Evolutionary conservation across 2,113 vertebrate species (phyloP), one percentile per base, ranked within the genome.

Genomic region (Mugil cephalus): DNA sequence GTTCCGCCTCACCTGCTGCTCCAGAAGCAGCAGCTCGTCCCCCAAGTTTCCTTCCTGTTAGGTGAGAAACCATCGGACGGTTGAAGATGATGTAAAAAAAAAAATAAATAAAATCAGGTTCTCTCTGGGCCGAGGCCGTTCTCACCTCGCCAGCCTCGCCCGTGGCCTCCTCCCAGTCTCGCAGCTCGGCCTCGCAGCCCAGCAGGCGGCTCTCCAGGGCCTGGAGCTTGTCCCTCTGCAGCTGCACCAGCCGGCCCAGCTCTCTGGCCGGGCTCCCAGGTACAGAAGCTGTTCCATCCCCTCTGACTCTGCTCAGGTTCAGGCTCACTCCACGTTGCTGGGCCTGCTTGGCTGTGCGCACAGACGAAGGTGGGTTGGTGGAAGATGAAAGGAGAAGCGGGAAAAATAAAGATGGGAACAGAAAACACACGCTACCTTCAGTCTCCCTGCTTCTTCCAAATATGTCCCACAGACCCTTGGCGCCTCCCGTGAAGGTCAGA

Each of bases 1-100:
- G 0, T 97, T 99, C 84, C 94, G 93, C 90, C 95, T 96, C 89
- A 96, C 94, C 92, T 95, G 95, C 83, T 97, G 96, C 91, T 98
- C 96, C 9, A 97, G 88, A 56, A 92, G 94, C 58, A 95, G 88
- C 46, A 98, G 93, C 84, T 98, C 96, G 36, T 96, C 96, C 78
- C 97, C 96, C 54, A 96, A 46, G 82, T 77, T 74, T 56, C 48
- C 83, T 18, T 71, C 74, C 86, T 88, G 63, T 8, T 3, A 0
- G 66, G 12, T 7, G 21, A 48, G 21, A 43, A 43, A 45, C 24
- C n/a, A 38, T 21, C n/a, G 42, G 10, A 54, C 14, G 15, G 12
- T 10, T 40, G 24, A 73, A 43, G 19, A 50, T 38, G 50, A 68
- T 38, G 12, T n/a, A n/a, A n/a, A n/a, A n/a, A n/a, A n/a, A n/a